Conservation (phyloP, 2,888 invertebrate genomes). For the Leptinotarsa juncta region DNA sequence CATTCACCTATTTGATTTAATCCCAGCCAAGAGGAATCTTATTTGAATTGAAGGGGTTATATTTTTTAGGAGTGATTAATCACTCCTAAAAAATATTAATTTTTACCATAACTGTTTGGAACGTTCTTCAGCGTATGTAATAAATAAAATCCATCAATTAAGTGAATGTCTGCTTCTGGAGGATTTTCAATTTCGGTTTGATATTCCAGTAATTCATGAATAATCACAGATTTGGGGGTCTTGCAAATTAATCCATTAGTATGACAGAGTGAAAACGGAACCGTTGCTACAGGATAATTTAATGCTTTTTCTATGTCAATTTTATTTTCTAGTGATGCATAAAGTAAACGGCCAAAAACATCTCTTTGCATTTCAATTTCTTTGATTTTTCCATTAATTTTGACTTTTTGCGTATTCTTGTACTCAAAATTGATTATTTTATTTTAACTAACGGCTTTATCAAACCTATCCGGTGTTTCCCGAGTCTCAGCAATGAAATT, state of each 20-base stretch:
- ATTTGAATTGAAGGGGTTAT: too few species aligned
- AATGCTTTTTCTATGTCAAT: conserved; percentile 51
- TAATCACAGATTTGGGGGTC: conserved; percentile 48
- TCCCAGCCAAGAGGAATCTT: too few species aligned
- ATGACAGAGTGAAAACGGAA: conserved; percentile 51
- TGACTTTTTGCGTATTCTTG: conserved; percentile 47
- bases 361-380: conserved; percentile 46
- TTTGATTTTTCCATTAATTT: conserved; percentile 49
- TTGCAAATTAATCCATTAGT: conserved; percentile 51
- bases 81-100: too few species aligned
- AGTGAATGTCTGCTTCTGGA: conserved; percentile 46
- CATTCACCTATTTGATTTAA: too few species aligned
- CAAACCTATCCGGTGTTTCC: conserved; percentile 47
- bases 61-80: too few species aligned
- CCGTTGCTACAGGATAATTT: conserved; percentile 50
- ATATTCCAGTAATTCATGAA: conserved; percentile 44
- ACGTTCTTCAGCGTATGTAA: conserved; percentile 48
- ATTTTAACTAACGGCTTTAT: conserved; percentile 50
- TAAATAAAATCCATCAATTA: conserved; percentile 53
- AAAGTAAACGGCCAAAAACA: conserved; percentile 30
- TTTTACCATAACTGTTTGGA: conserved; percentile 46
- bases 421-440: conserved; percentile 46
- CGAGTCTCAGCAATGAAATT: conserved; percentile 45
- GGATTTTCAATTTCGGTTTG: conserved; percentile 43
- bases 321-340: conserved; percentile 46